phyloP scores from a whole-genome alignment of 2,888 invertebrate species.

The Zelleria hepariella region DNA sequence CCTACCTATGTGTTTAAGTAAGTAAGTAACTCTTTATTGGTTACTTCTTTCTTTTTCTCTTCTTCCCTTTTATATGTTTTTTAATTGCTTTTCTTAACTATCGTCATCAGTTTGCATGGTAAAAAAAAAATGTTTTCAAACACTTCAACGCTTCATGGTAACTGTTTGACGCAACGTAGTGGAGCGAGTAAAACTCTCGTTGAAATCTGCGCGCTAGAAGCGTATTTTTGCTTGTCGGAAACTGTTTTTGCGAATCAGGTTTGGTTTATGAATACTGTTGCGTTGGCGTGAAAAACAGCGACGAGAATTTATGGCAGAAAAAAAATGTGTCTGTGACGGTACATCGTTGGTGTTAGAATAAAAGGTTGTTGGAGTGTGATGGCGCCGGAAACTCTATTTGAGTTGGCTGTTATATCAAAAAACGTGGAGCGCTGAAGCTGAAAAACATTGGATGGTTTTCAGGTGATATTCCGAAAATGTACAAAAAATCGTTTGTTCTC shows the following conservation, averaged over 20 bases:
- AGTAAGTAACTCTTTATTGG: too few relatives aligned
- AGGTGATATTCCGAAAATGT: too few relatives aligned
- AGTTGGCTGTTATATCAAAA: too few relatives aligned
- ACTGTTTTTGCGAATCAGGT: not conserved
- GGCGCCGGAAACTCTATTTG: not conserved
- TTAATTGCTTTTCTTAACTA: too few relatives aligned
- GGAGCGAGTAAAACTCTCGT: not conserved
- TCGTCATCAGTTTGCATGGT: too few relatives aligned
- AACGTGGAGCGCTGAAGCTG: too few relatives aligned
- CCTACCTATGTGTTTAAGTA: too few relatives aligned
- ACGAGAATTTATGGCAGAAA: not conserved
- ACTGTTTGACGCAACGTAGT: not conserved
- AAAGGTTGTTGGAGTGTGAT: not conserved
- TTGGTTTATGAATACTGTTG: not conserved
- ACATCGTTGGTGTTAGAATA: not conserved
- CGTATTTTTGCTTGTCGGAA: conserved; percentile 2
- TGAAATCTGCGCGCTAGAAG: conserved; percentile 10
- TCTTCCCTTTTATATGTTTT: too few relatives aligned
- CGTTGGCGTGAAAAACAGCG: not conserved
- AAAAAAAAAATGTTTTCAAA: too few relatives aligned
- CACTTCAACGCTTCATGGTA: not conserved
- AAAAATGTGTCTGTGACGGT: not conserved
- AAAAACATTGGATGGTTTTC: too few relatives aligned
- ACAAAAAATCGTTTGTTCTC: too few relatives aligned
- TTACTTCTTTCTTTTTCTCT: too few relatives aligned